Conservation (phyloP, 2,888 invertebrate genomes). For the Drosophila bunnanda region DNA sequence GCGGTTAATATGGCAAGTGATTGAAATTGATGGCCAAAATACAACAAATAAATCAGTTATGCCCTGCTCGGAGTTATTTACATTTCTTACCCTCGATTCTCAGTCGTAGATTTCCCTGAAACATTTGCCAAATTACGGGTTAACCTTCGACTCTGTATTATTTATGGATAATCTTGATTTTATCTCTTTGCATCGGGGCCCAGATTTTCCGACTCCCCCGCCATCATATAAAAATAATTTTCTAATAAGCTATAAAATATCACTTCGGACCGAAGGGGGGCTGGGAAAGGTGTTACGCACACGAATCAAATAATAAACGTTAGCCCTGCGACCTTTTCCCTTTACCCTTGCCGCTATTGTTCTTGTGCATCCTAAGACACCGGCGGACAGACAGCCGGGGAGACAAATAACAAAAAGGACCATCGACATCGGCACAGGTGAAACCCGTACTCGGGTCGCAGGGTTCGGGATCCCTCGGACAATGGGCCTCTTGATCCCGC, state of each 20-base stretch:
- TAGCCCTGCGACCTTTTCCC: slow-evolving; percentile 68
- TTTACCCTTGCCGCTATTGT: slow-evolving; percentile 46
- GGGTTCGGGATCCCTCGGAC: slow-evolving; percentile 57
- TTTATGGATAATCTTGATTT: slow-evolving; percentile 50
- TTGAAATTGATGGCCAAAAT: slow-evolving; percentile 58
- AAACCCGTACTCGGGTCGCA: slow-evolving; percentile 53
- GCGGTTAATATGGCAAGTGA: slow-evolving; percentile 53
- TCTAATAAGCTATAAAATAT: slow-evolving; percentile 81
- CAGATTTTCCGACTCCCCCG: slow-evolving; percentile 11
- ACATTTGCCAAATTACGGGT: slow-evolving; percentile 65
- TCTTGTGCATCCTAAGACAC: slow-evolving; percentile 43
- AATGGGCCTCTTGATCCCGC: slow-evolving; percentile 75
- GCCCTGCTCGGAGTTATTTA: background rate
- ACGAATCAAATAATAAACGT: slow-evolving; percentile 52
- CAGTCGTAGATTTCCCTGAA: slow-evolving; percentile 1
- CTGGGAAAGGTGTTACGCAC: slow-evolving; percentile 62
- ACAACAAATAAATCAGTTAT: slow-evolving; percentile 1
- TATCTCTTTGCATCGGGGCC: slow-evolving; percentile 44
- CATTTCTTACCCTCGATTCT: background rate
- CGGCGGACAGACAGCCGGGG: slow-evolving; percentile 5
- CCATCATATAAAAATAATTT: slow-evolving; percentile 59
- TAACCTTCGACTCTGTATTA: slow-evolving; percentile 39
- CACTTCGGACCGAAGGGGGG: slow-evolving; percentile 41
- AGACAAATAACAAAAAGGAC: slow-evolving; percentile 57
- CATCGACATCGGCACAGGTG: slow-evolving; percentile 68